Conservation (phyloP, 2,888 invertebrate genomes). For the Callosobruchus maculatus region DNA sequence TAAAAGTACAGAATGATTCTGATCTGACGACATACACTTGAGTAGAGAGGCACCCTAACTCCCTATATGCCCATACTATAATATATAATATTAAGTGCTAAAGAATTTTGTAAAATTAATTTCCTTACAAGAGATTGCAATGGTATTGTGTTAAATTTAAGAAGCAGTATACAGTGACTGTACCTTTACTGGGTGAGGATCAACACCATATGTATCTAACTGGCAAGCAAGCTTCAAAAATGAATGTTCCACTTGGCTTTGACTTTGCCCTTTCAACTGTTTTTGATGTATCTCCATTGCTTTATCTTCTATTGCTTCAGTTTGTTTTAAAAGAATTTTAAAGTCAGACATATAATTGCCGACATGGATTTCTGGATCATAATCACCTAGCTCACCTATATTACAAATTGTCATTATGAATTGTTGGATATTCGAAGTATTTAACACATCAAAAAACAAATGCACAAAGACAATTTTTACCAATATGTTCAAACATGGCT, state of each 20-base stretch:
- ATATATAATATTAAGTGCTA: too few species aligned
- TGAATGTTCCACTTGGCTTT: conserved; percentile 82
- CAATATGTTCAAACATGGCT: too few species aligned
- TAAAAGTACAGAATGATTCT: too few species aligned
- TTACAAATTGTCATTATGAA: background rate
- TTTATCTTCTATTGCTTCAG: conserved; percentile 85
- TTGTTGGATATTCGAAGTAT: background rate
- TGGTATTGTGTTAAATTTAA: conserved; percentile 11
- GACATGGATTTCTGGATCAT: conserved; percentile 81
- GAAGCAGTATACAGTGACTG: background rate
- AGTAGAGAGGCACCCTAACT: too few species aligned
- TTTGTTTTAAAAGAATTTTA: conserved; percentile 89
- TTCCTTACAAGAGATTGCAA: too few species aligned
- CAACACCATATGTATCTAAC: conserved; percentile 95
- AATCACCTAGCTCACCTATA: conserved; percentile 91
- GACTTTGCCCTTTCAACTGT: conserved; percentile 80
- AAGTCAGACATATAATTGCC: conserved; percentile 89
- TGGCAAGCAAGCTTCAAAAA: conserved; percentile 89
- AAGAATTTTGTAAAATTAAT: too few species aligned
- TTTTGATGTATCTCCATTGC: conserved; percentile 90
- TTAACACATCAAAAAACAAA: too few species aligned
- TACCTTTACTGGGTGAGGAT: conserved; percentile 97
- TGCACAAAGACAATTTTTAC: too few species aligned
- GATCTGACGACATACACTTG: too few species aligned
- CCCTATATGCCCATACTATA: too few species aligned